Evolutionary conservation across 23 tunicate genomes (phyloP).

Genomic region (Ciona savignyi): DNA sequence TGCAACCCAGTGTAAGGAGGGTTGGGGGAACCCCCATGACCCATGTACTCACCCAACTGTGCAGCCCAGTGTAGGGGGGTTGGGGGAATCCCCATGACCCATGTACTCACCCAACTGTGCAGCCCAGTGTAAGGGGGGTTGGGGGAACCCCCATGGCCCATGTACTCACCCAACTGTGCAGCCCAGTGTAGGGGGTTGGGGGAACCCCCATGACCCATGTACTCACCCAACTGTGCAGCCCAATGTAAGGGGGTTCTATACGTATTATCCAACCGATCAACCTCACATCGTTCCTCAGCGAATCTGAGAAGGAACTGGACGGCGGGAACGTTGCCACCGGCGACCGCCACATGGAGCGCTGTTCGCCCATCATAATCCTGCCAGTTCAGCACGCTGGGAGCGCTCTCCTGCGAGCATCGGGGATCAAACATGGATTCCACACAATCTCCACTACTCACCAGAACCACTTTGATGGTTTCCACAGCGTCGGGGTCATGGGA

Average conservation of each 20-base stretch:
- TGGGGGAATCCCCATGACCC: no score
- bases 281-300: conserved; percentile 49
- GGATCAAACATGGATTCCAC: no score
- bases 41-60: no score
- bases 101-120: no score
- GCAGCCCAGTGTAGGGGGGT: no score
- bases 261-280: conserved; percentile 77
- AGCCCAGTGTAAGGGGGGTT: no score
- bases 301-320: conserved; percentile 56
- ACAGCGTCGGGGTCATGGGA: conserved; percentile 71
- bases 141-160: no score
- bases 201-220: no score
- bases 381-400: conserved; percentile 86
- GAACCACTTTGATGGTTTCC: conserved; percentile 41
- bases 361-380: conserved; percentile 96
- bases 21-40: no score
- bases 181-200: no score
- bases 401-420: conserved; percentile 59
- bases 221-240: conserved; percentile 99
- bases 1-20: no score
- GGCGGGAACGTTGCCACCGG: conserved; percentile 65
- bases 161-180: no score
- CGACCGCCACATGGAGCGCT: conserved; percentile 91
- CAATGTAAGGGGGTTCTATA: conserved; percentile 90
- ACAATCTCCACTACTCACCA: conserved; percentile 42